These are phyloP conservation scores for Zosterops japonicus DNA, from an alignment of 2,113 vertebrate genomes.

Conservation along the genomic window DNA sequence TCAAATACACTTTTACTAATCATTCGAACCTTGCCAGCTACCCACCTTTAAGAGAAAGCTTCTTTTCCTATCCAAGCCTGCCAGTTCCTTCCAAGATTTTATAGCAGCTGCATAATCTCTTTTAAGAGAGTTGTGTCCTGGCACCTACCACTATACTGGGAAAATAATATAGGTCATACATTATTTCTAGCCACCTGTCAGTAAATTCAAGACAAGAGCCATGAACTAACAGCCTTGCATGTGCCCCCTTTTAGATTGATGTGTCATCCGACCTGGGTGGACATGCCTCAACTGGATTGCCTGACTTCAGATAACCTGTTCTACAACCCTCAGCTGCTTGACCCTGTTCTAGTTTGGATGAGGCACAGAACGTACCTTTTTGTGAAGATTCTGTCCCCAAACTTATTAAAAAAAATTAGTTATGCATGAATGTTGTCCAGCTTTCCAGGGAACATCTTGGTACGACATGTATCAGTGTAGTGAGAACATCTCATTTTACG, in stretches of 20 bases:
- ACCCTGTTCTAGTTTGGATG: background rate
- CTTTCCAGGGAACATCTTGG: constrained; percentile 63
- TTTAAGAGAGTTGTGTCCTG: background rate
- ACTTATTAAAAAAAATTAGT: background rate
- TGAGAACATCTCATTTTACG: constrained; percentile 57
- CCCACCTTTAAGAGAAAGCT: background rate
- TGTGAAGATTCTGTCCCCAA: constrained; percentile 15
- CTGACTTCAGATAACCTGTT: constrained; percentile 41
- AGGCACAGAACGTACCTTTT: constrained; percentile 47
- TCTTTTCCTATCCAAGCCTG: background rate
- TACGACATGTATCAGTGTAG: constrained; percentile 41
- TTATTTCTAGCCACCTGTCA: constrained; percentile 57
- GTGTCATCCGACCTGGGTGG: constrained; percentile 15
- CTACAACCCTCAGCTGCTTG: background rate
- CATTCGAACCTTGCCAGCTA: background rate
- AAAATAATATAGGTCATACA: constrained; percentile 32
- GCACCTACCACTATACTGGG: background rate
- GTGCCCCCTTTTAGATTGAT: constrained; percentile 43
- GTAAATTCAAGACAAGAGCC: constrained; percentile 18
- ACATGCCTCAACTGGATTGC: constrained; percentile 25
- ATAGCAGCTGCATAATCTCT: constrained; percentile 19
- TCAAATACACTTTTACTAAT: background rate
- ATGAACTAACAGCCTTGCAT: background rate
- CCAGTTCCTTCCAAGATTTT: background rate
- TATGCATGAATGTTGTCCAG: background rate